Base-by-base conservation (phyloP, 1,140 invertebrate genomes). In the Diorhabda carinulata region DNA sequence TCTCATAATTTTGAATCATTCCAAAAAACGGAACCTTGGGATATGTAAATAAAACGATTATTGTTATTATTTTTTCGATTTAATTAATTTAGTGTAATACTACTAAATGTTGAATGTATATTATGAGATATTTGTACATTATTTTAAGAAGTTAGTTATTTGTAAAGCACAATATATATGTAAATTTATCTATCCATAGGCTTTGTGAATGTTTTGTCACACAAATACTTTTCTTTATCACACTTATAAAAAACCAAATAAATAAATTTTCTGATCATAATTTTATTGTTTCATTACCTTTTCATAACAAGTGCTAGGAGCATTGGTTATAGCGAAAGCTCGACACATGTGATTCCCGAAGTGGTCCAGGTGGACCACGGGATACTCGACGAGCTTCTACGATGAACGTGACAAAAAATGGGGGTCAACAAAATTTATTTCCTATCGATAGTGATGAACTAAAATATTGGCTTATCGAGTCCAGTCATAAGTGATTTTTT, bases 81-180 rank as follows among this genome's bases (percentile, higher is more conserved):
- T 25, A 25, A 25, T 25, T 25, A 25, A 25, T 25, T 25, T 25
- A 25, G 25, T 67, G 44, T 59, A 60, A 43, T 60, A 45, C 41
- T 56, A 57, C 25, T 64, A 64, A 71, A 57, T 71, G 70, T 67
- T 71, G 67, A 66, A 72, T 68, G 67, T 72, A 69, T 72, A 72
- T 70, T 68, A 72, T 70, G 61, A 70, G 61, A 71, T 62, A 71
- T 52, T 52, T 71, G 70, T 71, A 71, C 63, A 71, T 68, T 71
- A 71, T 61, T 69, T 52, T 52, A 52, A 59, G 65, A 63, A 66
- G 61, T 60, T 68, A 70, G 67, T 43, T 69, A 69, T 58, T 69
- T 69, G 62, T 72, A 72, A 57, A 72, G 71, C 71, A 72, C 71
- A 72, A 68, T 72, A 69, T 72, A 52, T 72, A 69, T 72, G 71